Percentiles rank a stretch among this genome's conserved stretches.
Evolutionary conservation across 2,113 vertebrate genomes (phyloP).

Genomic region (Rhipidura dahli): DNA sequence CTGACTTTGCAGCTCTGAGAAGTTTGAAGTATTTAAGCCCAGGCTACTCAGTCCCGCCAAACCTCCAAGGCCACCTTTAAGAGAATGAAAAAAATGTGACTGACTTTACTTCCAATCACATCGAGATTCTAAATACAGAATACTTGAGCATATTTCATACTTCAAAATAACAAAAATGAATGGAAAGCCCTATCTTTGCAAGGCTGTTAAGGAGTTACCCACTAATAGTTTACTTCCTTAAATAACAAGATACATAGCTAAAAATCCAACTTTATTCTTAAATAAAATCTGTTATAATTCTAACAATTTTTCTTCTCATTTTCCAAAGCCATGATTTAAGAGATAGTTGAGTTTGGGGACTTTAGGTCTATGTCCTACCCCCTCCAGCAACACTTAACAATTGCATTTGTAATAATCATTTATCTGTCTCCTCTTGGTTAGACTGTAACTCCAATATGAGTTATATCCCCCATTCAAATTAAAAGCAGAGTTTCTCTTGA

Average conservation of each 20-base stretch:
- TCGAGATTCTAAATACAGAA: background rate
- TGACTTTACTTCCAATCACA: background rate
- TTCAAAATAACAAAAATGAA: background rate
- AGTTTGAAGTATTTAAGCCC: conserved; percentile 80
- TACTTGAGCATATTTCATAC: background rate
- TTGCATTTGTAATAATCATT: background rate
- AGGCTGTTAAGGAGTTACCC: background rate
- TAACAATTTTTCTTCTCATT: background rate
- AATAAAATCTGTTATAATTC: background rate
- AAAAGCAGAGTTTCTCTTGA: background rate
- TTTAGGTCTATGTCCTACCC: no score
- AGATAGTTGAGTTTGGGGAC: background rate
- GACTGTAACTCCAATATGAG: background rate
- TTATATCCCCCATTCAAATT: background rate
- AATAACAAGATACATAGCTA: background rate
- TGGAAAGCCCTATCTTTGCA: background rate
- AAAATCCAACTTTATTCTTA: background rate
- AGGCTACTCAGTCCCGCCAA: conserved; percentile 79
- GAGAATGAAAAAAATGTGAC: background rate
- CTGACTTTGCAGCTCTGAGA: conserved; percentile 82
- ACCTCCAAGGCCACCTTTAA: conserved; percentile 79
- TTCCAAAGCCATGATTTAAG: background rate
- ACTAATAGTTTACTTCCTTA: background rate
- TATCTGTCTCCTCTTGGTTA: background rate
- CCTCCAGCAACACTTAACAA: background rate